Conservation (phyloP, 2,888 invertebrate genomes). For the Drosophila eohydei region DNA sequence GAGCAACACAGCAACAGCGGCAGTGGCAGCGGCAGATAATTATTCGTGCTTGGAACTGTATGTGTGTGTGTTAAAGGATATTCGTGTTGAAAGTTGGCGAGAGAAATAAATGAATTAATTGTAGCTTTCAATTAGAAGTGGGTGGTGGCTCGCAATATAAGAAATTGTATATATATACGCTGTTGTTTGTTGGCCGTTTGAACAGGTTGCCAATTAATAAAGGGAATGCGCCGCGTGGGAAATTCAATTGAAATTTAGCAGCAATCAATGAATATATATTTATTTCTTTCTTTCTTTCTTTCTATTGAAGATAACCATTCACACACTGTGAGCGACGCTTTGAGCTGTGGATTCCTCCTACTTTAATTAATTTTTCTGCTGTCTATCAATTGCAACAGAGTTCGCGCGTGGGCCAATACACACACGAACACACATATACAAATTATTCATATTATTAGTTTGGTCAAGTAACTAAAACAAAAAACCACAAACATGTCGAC, state of each 20-base stretch:
- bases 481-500: conserved; percentile 89
- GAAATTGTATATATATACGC: neutral
- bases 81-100: conserved; percentile 21
- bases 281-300: conserved; percentile 23
- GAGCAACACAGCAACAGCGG: conserved; percentile 47
- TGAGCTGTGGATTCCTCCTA: conserved; percentile 83
- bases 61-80: conserved; percentile 16
- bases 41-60: conserved; percentile 28
- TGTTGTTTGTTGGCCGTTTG: conserved; percentile 9
- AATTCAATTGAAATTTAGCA: conserved; percentile 12
- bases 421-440: conserved; percentile 46
- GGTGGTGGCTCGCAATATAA: conserved; percentile 4
- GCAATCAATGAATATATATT: conserved; percentile 10
- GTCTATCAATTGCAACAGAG: conserved; percentile 63
- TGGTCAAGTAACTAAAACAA: conserved; percentile 72
- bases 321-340: conserved; percentile 84
- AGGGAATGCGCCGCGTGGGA: conserved; percentile 31
- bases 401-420: conserved; percentile 65
- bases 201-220: conserved; percentile 33
- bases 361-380: conserved; percentile 81
- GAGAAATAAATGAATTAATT: conserved; percentile 41
- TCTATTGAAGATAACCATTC: conserved; percentile 83
- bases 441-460: conserved; percentile 66
- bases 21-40: conserved; percentile 29
- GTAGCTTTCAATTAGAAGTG: conserved; percentile 32